Evolutionary conservation across 2,113 vertebrate genomes (phyloP), one percentile per base, ranked within the genome.

Genomic region (Kryptolebias marmoratus): DNA sequence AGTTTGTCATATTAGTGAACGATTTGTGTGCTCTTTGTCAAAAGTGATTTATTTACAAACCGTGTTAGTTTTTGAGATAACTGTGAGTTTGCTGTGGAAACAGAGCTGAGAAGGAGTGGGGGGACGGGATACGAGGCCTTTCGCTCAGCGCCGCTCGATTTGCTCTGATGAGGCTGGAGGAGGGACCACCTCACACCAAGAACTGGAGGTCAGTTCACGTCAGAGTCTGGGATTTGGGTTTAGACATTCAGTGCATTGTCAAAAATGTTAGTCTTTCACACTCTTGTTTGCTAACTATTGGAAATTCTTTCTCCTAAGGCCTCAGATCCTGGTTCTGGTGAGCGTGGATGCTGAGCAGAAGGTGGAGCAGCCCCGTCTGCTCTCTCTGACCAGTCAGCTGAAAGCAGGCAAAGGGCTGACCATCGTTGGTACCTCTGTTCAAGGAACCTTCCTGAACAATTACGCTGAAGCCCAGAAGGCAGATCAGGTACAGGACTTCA

Each of bases 61-160:
- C 3, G n/a, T 10, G 18, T 36, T 36, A 36, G 14, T 9, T 10
- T 9, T n/a, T 53, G n/a, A 27, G 31, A 6, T 68, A 57, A 78
- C 28, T 16, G 1, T 49, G 3, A 18, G 14, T 63, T 1, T 66
- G 15, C 50, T 74, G 50, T 79, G 59, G 22, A 77, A 22, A 27
- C 91, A 99, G 98, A 90, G 98, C 98, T 0, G 98, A 99, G 93
- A 99, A 99, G 84, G 98, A 99, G 79, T 99, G 98, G 98, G 98
- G 98, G 0, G 98, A 99, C 0, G 98, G 98, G 2, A 99, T 99
- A 87, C 95, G 98, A 2, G 98, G 98, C 2, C 93, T 99, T 79
- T 99, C 98, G 10, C 95, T 99, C 80, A 99, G 98, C 0, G 98
- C 97, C 0, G 97, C 98, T 2, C 96, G 96, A 53, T 99, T 95